Percentiles rank a stretch among this genome's conserved stretches.
Evolutionary conservation across 2,888 invertebrate species (phyloP).

Genomic region (Agrilus mali): DNA sequence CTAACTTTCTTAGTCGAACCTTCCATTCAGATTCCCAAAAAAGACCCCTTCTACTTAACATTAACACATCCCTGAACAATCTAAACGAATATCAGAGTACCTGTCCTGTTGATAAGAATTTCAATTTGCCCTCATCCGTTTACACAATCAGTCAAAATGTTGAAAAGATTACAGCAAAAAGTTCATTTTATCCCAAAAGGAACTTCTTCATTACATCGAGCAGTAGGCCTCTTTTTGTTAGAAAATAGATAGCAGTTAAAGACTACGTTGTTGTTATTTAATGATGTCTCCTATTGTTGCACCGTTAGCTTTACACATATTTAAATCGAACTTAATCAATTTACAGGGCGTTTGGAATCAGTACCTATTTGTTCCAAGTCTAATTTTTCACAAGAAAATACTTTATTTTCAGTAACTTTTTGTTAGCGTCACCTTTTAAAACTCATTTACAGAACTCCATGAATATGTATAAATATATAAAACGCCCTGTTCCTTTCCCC

Average conservation of each 20-base stretch:
- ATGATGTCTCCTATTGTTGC: no score
- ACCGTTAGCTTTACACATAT: no score
- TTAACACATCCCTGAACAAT: constrained; percentile 12
- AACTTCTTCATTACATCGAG: constrained; percentile 34
- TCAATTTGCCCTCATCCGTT: constrained; percentile 39
- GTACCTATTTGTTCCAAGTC: no score
- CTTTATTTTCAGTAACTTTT: no score
- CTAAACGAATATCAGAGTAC: constrained; percentile 15
- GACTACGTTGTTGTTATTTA: no score
- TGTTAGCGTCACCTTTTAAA: no score
- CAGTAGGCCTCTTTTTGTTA: constrained; percentile 35
- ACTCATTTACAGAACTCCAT: no score
- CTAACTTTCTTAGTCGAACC: constrained; percentile 30
- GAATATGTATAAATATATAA: no score
- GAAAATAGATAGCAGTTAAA: constrained; percentile 23
- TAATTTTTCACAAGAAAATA: no score
- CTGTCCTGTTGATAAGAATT: constrained; percentile 11
- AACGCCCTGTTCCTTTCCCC: no score
- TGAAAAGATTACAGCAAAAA: constrained; percentile 28
- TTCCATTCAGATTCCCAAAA: constrained; percentile 34
- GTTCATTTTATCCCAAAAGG: constrained; percentile 27
- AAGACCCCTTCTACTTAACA: constrained; percentile 29
- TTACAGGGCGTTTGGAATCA: no score
- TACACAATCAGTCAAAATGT: constrained; percentile 34
- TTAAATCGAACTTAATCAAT: no score